Percentiles rank a stretch among this genome's conserved stretches.
phyloP scores from a whole-genome alignment of 1,140 invertebrate species.

The Zaprionus nigranus region DNA sequence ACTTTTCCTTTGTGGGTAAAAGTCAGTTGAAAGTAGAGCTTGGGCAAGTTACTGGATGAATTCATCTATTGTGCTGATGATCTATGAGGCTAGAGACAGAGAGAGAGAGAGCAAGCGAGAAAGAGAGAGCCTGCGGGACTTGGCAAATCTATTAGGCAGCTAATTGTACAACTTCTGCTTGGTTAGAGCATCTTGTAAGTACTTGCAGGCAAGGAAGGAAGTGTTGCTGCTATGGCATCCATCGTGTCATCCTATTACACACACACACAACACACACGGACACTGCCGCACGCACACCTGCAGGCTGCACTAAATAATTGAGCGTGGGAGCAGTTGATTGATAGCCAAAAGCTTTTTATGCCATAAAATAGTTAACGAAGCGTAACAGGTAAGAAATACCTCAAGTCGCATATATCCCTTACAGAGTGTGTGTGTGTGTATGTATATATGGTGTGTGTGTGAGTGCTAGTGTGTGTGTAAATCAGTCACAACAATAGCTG shows the following conservation, averaged over 20 bases:
- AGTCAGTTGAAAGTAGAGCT: conserved; percentile 11
- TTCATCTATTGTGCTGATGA: conserved; percentile 11
- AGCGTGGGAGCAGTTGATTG: conserved; percentile 66
- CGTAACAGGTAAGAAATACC: conserved; percentile 68
- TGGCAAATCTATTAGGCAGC: conserved; percentile 19
- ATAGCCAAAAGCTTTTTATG: conserved; percentile 78
- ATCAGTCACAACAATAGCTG: conserved; percentile 29
- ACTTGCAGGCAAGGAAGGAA: background rate
- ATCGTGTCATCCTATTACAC: background rate
- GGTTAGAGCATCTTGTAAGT: conserved; percentile 1
- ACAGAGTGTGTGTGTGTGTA: background rate
- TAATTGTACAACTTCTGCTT: conserved; percentile 34
- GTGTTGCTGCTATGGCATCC: background rate
- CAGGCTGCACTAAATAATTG: conserved; percentile 65
- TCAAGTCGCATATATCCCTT: conserved; percentile 13
- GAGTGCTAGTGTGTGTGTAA: background rate
- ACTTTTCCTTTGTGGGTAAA: conserved; percentile 7
- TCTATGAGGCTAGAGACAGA: background rate
- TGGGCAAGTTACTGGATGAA: conserved; percentile 13
- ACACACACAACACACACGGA: background rate
- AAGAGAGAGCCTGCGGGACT: background rate
- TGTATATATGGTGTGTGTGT: conserved; percentile 3
- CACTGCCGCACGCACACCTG: background rate
- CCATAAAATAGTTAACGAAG: conserved; percentile 75
- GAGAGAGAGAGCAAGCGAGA: background rate